Conservation (phyloP, 2,113 vertebrate genomes). For the Otolemur garnettii region DNA sequence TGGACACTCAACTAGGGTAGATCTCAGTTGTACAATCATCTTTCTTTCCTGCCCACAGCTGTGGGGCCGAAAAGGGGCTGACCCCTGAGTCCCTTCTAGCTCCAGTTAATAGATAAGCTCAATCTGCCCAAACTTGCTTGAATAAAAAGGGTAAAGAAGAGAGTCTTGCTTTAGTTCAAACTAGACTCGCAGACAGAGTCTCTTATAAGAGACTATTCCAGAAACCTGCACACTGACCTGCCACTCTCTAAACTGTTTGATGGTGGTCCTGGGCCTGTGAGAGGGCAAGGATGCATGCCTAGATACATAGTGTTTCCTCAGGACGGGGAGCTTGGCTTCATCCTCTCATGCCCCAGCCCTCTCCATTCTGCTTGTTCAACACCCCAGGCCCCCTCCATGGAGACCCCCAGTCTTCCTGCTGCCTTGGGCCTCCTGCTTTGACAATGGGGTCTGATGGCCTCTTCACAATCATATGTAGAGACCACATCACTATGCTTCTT, state of each 20-base stretch:
- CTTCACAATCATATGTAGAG: neutral
- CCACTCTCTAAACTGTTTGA: neutral
- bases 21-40: neutral
- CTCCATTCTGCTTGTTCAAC: neutral
- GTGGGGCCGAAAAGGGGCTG: neutral
- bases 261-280: neutral
- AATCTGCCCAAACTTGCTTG: neutral
- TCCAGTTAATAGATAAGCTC: neutral
- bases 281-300: neutral
- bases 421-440: neutral
- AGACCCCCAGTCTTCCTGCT: neutral
- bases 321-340: neutral
- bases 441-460: neutral
- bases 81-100: neutral
- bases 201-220: conserved; percentile 20
- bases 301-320: neutral
- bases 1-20: too few species aligned
- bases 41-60: neutral
- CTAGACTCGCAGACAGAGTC: neutral
- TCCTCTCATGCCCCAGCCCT: neutral
- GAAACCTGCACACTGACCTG: neutral
- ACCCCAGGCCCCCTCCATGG: neutral
- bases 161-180: neutral
- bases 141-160: neutral
- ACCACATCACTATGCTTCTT: neutral